phyloP scores from a whole-genome alignment of 2,888 invertebrate genomes.

The Coenonympha glycerion region DNA sequence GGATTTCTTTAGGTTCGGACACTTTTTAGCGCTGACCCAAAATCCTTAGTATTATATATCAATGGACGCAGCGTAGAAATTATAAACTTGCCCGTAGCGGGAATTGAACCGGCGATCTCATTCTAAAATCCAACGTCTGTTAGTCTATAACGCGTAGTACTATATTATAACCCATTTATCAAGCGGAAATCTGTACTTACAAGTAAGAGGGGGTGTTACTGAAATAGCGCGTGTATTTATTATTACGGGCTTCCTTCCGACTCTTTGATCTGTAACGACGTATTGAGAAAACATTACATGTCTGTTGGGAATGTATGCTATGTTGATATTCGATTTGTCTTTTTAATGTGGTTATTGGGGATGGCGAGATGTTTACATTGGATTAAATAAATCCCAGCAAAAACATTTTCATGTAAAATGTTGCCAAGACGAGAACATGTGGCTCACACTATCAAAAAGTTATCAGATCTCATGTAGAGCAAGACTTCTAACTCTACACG shows the following conservation, averaged over 20 bases:
- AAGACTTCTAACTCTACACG: too few relatives aligned
- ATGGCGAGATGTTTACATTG: background rate
- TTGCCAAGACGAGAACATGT: too few relatives aligned
- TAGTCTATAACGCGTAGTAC: slow-evolving; percentile 1
- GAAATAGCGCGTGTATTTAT: slow-evolving; percentile 38
- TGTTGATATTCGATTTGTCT: slow-evolving; percentile 1
- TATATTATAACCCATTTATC: slow-evolving; percentile 27
- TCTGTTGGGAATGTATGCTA: background rate
- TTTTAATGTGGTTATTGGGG: background rate
- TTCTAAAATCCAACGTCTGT: background rate
- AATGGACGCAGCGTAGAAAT: too few relatives aligned
- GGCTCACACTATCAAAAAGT: too few relatives aligned
- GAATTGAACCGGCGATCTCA: background rate
- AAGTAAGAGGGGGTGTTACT: slow-evolving; percentile 29
- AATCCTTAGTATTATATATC: too few relatives aligned
- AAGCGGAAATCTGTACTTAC: slow-evolving; percentile 32
- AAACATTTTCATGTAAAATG: too few relatives aligned
- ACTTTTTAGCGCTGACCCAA: too few relatives aligned
- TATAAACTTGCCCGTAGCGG: too few relatives aligned
- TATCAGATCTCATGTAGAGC: too few relatives aligned
- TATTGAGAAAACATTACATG: slow-evolving; percentile 13
- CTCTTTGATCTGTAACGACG: slow-evolving; percentile 32
- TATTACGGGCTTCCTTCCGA: slow-evolving; percentile 32
- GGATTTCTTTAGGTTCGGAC: too few relatives aligned
- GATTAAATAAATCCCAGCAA: background rate